These are phyloP conservation scores for Aramus guarauna DNA, from an alignment of 2,113 vertebrate species.

Conservation along the genomic window DNA sequence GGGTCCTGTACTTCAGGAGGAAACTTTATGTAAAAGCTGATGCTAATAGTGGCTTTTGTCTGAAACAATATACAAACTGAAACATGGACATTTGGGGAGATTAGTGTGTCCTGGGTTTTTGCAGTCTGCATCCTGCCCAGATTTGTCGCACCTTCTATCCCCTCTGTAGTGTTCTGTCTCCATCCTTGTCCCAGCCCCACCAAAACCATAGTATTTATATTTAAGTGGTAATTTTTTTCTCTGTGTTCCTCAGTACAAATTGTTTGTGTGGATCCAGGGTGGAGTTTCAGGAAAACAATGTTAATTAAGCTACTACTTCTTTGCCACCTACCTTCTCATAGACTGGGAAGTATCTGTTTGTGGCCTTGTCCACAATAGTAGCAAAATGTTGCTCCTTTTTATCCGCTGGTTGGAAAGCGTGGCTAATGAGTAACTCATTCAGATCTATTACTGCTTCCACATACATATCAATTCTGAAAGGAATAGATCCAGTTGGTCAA, in stretches of 20 bases:
- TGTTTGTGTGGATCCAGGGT: not conserved
- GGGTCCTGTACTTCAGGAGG: not conserved
- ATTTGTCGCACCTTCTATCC: not conserved
- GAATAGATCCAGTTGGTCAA: not conserved
- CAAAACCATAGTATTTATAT: not conserved
- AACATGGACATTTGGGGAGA: not conserved
- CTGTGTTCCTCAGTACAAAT: not conserved
- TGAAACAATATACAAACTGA: not conserved
- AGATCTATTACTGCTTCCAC: slow-evolving; percentile 74
- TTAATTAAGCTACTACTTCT: not conserved
- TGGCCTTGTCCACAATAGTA: slow-evolving; percentile 67
- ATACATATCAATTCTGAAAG: slow-evolving; percentile 85
- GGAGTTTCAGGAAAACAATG: not conserved
- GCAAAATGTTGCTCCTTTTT: slow-evolving; percentile 56
- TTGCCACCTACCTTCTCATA: slow-evolving; percentile 80
- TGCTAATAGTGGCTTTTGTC: not conserved
- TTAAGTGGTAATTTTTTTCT: not conserved
- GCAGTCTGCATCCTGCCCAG: not conserved
- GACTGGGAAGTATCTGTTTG: slow-evolving; percentile 77
- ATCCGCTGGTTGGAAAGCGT: slow-evolving; percentile 21
- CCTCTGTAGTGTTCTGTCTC: not conserved
- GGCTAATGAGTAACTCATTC: slow-evolving; percentile 66
- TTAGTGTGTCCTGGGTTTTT: not conserved
- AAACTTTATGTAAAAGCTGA: not conserved
- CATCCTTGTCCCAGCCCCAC: too few relatives aligned